A percentile compares a stretch with the other conserved stretches of the same genome.
Conservation (phyloP, 2,113 vertebrate species). For the Sphyrna mokarran region DNA sequence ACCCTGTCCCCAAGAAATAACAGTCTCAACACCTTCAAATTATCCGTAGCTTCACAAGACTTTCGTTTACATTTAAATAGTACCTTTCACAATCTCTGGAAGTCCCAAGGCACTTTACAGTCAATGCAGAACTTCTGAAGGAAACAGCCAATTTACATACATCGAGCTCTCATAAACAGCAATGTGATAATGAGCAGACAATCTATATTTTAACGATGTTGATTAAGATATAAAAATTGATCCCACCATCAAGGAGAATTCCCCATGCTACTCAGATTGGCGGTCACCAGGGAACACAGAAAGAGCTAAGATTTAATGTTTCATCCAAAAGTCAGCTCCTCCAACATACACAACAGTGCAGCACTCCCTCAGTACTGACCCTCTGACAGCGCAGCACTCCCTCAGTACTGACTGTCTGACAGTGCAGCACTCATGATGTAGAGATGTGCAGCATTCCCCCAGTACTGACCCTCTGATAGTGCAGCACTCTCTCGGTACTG, state of each 20-base stretch:
- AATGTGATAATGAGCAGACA: not conserved
- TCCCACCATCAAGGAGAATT: not conserved
- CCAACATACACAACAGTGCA: too few relatives aligned
- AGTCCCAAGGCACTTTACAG: not conserved
- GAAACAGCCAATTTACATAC: not conserved
- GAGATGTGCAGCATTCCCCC: too few relatives aligned
- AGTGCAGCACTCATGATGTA: too few relatives aligned
- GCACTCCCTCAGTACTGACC: too few relatives aligned
- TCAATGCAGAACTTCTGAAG: not conserved
- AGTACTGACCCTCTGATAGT: not conserved
- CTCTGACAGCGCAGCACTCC: not conserved
- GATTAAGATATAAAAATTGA: not conserved
- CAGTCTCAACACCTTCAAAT: not conserved
- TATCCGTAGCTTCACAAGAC: not conserved
- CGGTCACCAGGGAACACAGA: not conserved
- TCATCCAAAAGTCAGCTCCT: too few relatives aligned
- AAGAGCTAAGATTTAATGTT: too few relatives aligned
- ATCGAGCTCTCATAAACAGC: not conserved
- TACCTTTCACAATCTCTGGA: not conserved
- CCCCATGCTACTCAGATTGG: not conserved
- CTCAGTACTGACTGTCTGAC: not conserved
- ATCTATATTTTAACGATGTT: not conserved
- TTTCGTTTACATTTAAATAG: not conserved
- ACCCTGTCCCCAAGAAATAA: not conserved
- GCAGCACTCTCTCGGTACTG: not conserved